These are phyloP conservation scores for Leuciscus idus DNA, from an alignment of 2,113 vertebrate species.

Conservation along the genomic window DNA sequence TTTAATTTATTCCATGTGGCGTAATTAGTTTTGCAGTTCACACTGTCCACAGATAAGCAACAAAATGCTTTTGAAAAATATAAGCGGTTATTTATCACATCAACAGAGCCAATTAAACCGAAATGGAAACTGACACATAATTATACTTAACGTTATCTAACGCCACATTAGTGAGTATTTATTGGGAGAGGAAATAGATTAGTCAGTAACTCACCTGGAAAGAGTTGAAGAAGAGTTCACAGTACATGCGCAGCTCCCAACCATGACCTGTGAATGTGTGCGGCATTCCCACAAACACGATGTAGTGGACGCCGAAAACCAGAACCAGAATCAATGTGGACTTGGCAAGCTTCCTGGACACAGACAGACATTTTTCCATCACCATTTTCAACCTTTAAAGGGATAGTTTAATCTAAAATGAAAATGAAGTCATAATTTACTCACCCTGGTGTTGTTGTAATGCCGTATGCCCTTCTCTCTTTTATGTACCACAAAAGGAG, in stretches of 20 bases:
- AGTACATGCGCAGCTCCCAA: conserved; percentile 92
- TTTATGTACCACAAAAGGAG: too few relatives aligned
- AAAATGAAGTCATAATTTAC: too few relatives aligned
- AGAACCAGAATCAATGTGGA: conserved; percentile 87
- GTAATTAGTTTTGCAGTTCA: neutral
- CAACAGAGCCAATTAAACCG: neutral
- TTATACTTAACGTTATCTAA: neutral
- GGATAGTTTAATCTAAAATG: too few relatives aligned
- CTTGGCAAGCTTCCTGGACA: conserved; percentile 85
- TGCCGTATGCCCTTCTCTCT: too few relatives aligned
- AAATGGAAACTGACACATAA: neutral
- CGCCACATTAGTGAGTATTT: neutral
- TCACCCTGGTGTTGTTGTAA: too few relatives aligned
- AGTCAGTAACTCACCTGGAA: conserved; percentile 80
- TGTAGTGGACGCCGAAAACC: conserved; percentile 90
- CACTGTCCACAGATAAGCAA: neutral
- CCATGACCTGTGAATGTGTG: conserved; percentile 79
- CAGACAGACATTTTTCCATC: neutral
- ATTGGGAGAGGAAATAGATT: neutral
- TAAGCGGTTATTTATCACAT: neutral
- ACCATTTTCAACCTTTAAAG: too few relatives aligned
- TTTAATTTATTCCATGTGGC: neutral
- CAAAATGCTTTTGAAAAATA: neutral
- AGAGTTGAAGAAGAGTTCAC: conserved; percentile 91
- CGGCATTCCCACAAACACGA: conserved; percentile 87